phyloP scores from a whole-genome alignment of 2,113 vertebrate species.

The Semnornis frantzii region DNA sequence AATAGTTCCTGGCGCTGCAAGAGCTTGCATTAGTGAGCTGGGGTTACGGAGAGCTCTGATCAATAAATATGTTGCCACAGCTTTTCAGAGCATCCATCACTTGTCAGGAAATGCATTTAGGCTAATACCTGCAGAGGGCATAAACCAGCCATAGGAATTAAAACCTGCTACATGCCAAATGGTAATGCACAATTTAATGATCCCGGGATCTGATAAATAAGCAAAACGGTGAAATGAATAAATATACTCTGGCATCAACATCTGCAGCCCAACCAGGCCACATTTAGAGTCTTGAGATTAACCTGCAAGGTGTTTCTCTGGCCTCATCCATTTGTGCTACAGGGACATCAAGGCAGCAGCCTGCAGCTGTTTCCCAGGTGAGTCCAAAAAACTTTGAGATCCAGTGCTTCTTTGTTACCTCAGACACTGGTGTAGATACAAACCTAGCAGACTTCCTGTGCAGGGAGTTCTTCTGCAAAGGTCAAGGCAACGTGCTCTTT shows the following conservation, averaged over 20 bases:
- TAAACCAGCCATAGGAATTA: constrained; percentile 62
- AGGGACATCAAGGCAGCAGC: neutral
- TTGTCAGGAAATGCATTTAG: constrained; percentile 71
- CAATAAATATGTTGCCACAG: constrained; percentile 59
- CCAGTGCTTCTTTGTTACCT: neutral
- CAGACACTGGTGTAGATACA: neutral
- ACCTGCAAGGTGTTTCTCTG: constrained; percentile 19
- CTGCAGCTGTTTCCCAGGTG: neutral
- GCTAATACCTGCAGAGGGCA: constrained; percentile 62
- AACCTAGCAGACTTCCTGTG: neutral
- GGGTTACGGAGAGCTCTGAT: constrained; percentile 59
- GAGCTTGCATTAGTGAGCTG: constrained; percentile 54
- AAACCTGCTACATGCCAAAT: constrained; percentile 66
- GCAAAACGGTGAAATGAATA: constrained; percentile 60
- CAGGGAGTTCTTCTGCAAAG: neutral
- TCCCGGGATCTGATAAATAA: constrained; percentile 67
- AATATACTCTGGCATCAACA: constrained; percentile 59
- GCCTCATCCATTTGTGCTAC: neutral
- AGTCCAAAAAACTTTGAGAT: neutral
- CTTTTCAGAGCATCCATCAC: constrained; percentile 34
- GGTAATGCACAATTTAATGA: constrained; percentile 69
- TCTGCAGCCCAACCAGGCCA: constrained; percentile 11
- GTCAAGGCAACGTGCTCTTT: neutral
- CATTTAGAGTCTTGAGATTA: neutral
- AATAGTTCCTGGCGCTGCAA: constrained; percentile 43